A percentile compares a stretch with the other conserved stretches of the same genome.
These are phyloP conservation scores for Nycticryphes semicollaris DNA, from an alignment of 2,113 vertebrate genomes.

Conservation along the genomic window DNA sequence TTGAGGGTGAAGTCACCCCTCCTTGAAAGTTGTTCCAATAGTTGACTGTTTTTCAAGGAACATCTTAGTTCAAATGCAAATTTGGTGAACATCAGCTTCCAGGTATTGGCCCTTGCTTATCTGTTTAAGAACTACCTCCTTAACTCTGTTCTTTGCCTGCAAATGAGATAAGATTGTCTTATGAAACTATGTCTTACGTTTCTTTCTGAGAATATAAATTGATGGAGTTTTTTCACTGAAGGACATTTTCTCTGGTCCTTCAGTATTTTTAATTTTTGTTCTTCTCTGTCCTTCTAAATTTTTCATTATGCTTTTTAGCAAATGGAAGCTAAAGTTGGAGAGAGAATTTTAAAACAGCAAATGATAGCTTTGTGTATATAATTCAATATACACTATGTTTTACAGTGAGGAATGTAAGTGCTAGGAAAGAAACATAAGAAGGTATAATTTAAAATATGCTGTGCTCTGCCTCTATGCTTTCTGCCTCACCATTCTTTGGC, in stretches of 20 bases:
- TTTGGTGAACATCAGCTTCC: background rate
- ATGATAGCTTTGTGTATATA: background rate
- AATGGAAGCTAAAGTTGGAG: background rate
- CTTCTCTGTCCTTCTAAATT: background rate
- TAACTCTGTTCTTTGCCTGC: background rate
- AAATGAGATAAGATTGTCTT: background rate
- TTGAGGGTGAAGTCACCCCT: fast-evolving
- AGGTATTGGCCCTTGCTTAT: background rate
- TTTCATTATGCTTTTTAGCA: background rate
- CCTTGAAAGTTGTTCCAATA: background rate
- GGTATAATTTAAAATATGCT: background rate
- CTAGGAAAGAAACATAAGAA: background rate
- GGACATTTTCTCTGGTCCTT: background rate
- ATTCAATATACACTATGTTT: background rate
- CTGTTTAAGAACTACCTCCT: background rate
- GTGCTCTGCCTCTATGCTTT: background rate
- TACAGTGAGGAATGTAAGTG: background rate
- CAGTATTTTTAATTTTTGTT: background rate
- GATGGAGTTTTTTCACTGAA: background rate
- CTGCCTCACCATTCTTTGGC: background rate
- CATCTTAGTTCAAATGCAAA: background rate
- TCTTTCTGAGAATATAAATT: background rate
- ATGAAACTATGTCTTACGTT: background rate
- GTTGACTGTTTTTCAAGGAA: background rate
- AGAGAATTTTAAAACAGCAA: background rate